These are phyloP conservation scores for Malthinus seriepunctatus DNA, from an alignment of 2,888 invertebrate genomes.

Conservation along the genomic window DNA sequence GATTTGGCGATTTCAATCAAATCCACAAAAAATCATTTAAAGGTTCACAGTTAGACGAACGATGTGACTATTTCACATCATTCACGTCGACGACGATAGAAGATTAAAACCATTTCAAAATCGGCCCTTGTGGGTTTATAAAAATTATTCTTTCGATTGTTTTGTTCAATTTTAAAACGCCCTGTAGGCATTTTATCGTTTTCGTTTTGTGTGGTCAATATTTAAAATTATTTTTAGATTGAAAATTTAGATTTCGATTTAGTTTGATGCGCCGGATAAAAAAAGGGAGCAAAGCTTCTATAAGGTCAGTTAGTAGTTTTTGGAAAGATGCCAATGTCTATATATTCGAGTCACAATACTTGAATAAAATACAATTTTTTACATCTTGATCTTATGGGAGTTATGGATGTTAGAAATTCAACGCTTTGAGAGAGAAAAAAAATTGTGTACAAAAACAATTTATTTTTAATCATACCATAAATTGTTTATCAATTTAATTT, in stretches of 20 bases:
- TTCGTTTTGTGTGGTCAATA: background rate
- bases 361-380: slow-evolving; percentile 17
- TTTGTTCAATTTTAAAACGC: no score
- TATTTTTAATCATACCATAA: background rate
- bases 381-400: slow-evolving; percentile 7
- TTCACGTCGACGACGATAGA: no score
- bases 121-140: no score
- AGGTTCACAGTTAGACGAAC: no score
- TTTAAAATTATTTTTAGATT: slow-evolving; percentile 1
- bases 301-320: slow-evolving; percentile 11
- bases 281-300: slow-evolving; percentile 4
- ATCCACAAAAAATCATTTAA: no score
- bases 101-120: no score
- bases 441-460: background rate
- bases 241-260: slow-evolving; percentile 8
- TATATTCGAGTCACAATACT: slow-evolving; percentile 17
- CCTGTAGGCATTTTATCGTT: no score
- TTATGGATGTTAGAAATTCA: slow-evolving; percentile 5
- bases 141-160: no score
- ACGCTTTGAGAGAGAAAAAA: background rate
- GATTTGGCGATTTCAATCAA: no score
- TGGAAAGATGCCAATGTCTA: slow-evolving; percentile 8
- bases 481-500: background rate
- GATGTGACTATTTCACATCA: no score
- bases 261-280: slow-evolving; percentile 1